These are phyloP conservation scores for Elephas maximus DNA, from an alignment of 2,113 vertebrate genomes.

Conservation along the genomic window DNA sequence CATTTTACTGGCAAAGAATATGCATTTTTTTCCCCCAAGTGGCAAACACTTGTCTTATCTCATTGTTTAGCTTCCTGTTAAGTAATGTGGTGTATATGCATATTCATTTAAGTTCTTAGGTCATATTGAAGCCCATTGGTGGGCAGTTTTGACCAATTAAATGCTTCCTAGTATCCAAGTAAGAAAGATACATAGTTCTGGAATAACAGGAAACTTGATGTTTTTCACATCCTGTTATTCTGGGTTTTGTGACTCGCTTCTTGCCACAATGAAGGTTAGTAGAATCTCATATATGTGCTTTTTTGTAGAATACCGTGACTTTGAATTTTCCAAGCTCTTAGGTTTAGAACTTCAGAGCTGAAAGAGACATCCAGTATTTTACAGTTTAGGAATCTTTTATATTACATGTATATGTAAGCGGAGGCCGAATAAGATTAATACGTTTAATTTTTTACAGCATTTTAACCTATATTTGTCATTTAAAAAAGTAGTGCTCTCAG, in stretches of 20 bases:
- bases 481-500: neutral
- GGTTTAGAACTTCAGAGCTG: neutral
- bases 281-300: conserved; percentile 51
- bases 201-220: conserved; percentile 83
- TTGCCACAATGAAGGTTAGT: conserved; percentile 91
- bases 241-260: conserved; percentile 62
- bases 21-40: neutral
- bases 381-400: neutral
- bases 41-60: conserved; percentile 57
- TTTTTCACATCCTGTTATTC: conserved; percentile 86
- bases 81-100: neutral
- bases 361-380: neutral
- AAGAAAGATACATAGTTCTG: conserved; percentile 63
- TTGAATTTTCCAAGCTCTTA: neutral
- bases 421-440: neutral
- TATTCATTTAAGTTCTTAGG: neutral
- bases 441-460: neutral
- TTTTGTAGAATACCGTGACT: neutral
- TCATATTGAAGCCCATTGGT: conserved; percentile 51
- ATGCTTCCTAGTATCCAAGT: conserved; percentile 50
- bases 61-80: conserved; percentile 85
- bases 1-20: neutral
- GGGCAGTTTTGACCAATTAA: conserved; percentile 76
- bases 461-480: neutral
- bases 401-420: neutral